phyloP scores from a whole-genome alignment of 2,888 invertebrate species.

The Watsonalla cultraria region DNA sequence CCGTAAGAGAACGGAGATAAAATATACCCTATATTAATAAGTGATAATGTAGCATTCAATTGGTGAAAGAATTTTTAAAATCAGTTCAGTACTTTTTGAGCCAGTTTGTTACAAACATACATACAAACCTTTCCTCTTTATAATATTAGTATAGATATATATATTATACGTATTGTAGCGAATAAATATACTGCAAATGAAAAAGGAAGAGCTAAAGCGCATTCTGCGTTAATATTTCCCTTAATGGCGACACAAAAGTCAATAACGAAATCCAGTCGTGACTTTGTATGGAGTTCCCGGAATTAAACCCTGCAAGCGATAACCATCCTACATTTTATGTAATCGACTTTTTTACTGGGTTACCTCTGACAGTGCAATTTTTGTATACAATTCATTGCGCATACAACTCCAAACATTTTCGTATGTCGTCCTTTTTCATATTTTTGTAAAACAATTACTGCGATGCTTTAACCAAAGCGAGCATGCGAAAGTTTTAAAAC shows the following conservation, averaged over 20 bases:
- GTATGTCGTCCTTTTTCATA: neutral
- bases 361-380: neutral
- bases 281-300: conserved; percentile 1
- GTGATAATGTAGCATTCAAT: too few relatives aligned
- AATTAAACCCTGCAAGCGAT: neutral
- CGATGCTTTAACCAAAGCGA: neutral
- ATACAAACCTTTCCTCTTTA: too few relatives aligned
- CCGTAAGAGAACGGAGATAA: too few relatives aligned
- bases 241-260: neutral
- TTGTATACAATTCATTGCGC: neutral
- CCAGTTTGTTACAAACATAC: too few relatives aligned
- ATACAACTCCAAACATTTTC: neutral
- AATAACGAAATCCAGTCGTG: conserved; percentile 5
- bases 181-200: too few relatives aligned
- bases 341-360: neutral
- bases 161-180: too few relatives aligned
- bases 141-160: too few relatives aligned
- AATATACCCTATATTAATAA: too few relatives aligned
- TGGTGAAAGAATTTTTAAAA: too few relatives aligned
- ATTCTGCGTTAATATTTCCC: neutral
- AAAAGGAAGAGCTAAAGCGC: too few relatives aligned
- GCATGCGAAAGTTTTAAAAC: too few relatives aligned
- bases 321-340: conserved; percentile 1
- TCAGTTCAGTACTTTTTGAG: too few relatives aligned
- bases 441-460: neutral